Evolutionary conservation across 2,797 vertebrate species (phyloP), one percentile per base, ranked within the genome.

Genomic region (Microtus obscurus): DNA sequence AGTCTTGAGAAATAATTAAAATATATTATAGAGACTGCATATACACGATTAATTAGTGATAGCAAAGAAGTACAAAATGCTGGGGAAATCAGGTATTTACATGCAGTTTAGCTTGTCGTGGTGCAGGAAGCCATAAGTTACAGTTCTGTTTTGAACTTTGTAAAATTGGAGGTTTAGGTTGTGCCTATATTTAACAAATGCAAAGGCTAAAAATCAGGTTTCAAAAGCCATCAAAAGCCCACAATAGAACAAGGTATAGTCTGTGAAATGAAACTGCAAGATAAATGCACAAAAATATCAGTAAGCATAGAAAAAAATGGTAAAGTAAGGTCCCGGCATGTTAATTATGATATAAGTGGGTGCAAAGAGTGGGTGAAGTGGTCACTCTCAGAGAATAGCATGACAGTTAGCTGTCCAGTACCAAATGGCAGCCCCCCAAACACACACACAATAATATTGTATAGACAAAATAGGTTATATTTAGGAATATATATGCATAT

Each of bases 1-100:
- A 85, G 67, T 77, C 94, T 92, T 74, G 53, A 90, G 63, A 91
- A 95, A 89, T 61, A 95, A 79, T 81, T 78, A 51, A 51, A 59
- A 76, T 61, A 51, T 65, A 65, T 81, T 56, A 51, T 80, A 77
- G 80, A 40, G 94, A 87, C 6, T 80, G 2, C 3, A 40, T 71
- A 29, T 87, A 31, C 79, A 69, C 16, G 37, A 59, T 94, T 93
- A 91, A 88, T 91, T 89, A 87, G 40, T 59, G 77, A 63, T 80
- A 8, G 29, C 51, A 94, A 86, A 45, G 17, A 74, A 77, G 56
- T 89, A 87, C 25, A 71, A 23, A 40, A 11, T 67, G 10, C 53
- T 65, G 65, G 85, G 17, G 13, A 86, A 96, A 95, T 11, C 8
- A 53, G 19, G 2, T 37, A 53, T 89, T 61, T 67, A 51, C 40